phyloP scores from a whole-genome alignment of 2,797 vertebrate genomes.

The Myotis myotis region DNA sequence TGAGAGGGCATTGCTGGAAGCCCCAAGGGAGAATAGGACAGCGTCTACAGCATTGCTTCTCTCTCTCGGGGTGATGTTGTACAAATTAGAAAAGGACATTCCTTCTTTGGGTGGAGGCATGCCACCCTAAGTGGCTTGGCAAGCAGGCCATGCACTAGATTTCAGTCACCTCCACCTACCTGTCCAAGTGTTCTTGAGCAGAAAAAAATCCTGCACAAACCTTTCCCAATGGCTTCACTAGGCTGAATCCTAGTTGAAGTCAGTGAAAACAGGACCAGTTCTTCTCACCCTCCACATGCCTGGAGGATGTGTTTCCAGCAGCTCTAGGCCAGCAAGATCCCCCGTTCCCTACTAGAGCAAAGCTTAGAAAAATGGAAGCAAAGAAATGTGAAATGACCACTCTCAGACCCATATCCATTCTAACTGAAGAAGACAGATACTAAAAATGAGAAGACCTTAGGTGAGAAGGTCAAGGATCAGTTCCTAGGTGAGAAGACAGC shows the following conservation, averaged over 20 bases:
- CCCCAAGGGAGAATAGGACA: neutral
- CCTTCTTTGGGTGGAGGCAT: neutral
- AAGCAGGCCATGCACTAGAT: neutral
- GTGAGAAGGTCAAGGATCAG: neutral
- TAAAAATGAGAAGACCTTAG: neutral
- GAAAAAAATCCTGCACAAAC: neutral
- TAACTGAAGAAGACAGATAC: neutral
- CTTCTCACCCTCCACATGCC: neutral
- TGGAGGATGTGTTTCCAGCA: neutral
- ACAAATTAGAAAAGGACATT: neutral
- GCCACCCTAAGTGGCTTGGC: neutral
- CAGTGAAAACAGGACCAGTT: neutral
- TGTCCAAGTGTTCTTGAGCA: neutral
- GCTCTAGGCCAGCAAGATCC: neutral
- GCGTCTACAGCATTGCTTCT: too few species aligned
- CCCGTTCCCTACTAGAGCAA: neutral
- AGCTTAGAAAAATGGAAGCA: neutral
- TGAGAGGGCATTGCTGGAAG: neutral
- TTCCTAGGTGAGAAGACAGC: neutral
- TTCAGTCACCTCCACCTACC: neutral
- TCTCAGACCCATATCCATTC: neutral
- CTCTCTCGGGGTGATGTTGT: neutral
- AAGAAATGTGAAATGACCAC: neutral
- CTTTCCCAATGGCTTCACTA: neutral
- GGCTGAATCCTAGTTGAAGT: neutral